Evolutionary conservation across 2,113 vertebrate genomes (phyloP).

Genomic region (Sisor rabdophorus): DNA sequence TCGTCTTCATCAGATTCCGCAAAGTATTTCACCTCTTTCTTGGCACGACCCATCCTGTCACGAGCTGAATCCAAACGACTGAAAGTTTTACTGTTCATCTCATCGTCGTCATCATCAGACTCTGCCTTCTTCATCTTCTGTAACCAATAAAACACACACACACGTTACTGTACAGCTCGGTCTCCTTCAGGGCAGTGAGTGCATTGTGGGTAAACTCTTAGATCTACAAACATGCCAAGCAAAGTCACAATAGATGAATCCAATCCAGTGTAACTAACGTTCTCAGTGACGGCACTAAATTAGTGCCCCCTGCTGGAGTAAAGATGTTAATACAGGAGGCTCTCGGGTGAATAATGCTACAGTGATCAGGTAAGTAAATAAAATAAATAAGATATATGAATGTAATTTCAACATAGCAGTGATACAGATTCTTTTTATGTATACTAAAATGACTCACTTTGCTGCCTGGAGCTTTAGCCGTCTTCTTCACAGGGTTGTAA

Average conservation of each 20-base stretch:
- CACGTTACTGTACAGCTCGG: neutral
- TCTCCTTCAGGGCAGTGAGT: no score
- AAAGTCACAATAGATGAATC: neutral
- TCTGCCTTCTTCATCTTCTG: constrained; percentile 84
- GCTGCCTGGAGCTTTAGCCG: constrained; percentile 64
- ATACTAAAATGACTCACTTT: constrained; percentile 63
- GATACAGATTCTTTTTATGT: no score
- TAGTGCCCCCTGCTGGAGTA: neutral
- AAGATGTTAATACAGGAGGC: neutral
- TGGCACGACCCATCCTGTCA: constrained; percentile 81
- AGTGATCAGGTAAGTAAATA: neutral
- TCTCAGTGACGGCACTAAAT: neutral
- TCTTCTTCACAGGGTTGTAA: constrained; percentile 85
- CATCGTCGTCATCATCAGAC: constrained; percentile 70
- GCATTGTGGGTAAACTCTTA: no score
- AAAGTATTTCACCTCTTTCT: constrained; percentile 95
- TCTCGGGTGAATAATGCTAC: neutral
- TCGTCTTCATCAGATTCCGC: constrained; percentile 84
- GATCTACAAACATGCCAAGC: no score
- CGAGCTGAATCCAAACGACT: constrained; percentile 70
- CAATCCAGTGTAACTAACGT: neutral
- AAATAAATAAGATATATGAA: neutral
- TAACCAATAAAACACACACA: neutral
- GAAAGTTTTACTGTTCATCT: constrained; percentile 66
- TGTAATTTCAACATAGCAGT: neutral